These are phyloP conservation scores for Larimichthys crocea DNA, from an alignment of 2,113 vertebrate genomes.

Conservation along the genomic window DNA sequence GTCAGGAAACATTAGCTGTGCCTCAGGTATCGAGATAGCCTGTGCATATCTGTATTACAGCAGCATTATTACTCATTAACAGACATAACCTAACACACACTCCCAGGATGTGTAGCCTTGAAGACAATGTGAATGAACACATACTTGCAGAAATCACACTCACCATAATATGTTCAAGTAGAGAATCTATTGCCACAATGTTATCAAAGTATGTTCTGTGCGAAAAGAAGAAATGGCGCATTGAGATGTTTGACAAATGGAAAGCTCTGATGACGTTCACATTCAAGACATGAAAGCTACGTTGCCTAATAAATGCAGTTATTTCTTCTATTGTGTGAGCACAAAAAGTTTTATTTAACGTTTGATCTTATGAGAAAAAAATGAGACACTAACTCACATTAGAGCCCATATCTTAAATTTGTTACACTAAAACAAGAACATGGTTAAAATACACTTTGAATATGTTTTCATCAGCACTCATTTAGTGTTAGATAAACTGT, in stretches of 20 bases:
- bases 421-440: slow-evolving; percentile 26
- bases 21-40: not conserved
- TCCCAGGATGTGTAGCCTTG: slow-evolving; percentile 61
- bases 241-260: slow-evolving; percentile 74
- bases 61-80: slow-evolving; percentile 17
- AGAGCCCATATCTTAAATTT: not conserved
- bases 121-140: slow-evolving; percentile 67
- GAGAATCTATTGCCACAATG: slow-evolving; percentile 99
- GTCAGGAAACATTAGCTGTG: slow-evolving; percentile 12
- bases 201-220: slow-evolving; percentile 99
- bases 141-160: slow-evolving; percentile 78
- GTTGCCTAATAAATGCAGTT: slow-evolving; percentile 38
- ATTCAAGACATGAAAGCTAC: slow-evolving; percentile 68
- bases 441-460: not conserved
- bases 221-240: slow-evolving; percentile 77
- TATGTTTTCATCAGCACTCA: not conserved
- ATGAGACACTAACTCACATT: slow-evolving; percentile 2
- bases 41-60: slow-evolving; percentile 21
- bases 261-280: slow-evolving; percentile 72
- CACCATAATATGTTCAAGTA: slow-evolving; percentile 99
- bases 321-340: slow-evolving; percentile 14
- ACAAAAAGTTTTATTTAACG: slow-evolving; percentile 31
- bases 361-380: slow-evolving; percentile 20
- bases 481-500: slow-evolving; percentile 22
- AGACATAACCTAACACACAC: slow-evolving; percentile 57